A percentile compares a stretch with the other conserved stretches of the same genome.
Evolutionary conservation across 2,888 invertebrate species (phyloP).

Genomic region (Xestia ashworthii): DNA sequence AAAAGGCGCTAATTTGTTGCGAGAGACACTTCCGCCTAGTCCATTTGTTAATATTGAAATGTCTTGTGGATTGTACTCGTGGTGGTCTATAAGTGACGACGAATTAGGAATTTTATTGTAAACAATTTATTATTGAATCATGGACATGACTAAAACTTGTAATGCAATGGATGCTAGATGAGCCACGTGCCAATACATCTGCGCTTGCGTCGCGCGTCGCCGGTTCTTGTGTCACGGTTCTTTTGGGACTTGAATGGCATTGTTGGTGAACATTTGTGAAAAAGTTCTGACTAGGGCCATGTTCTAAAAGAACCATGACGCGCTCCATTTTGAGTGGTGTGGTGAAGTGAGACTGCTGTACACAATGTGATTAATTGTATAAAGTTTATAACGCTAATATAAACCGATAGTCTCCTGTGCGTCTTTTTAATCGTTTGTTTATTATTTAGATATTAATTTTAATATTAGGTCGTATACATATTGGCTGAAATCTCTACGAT

Average conservation of each 20-base stretch:
- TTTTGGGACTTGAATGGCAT: neutral
- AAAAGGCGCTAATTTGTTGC: slow-evolving; percentile 44
- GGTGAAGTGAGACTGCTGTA: slow-evolving; percentile 72
- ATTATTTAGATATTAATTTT: slow-evolving; percentile 62
- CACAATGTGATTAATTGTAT: slow-evolving; percentile 76
- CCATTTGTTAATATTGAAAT: slow-evolving; percentile 43
- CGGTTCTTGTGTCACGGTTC: neutral
- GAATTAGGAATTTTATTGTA: slow-evolving; percentile 23
- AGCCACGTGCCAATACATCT: slow-evolving; percentile 35
- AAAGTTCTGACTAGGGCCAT: neutral
- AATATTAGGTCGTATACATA: slow-evolving; percentile 61
- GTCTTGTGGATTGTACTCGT: slow-evolving; percentile 20
- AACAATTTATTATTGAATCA: slow-evolving; percentile 31
- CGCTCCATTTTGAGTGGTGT: slow-evolving; percentile 21
- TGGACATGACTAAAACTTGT: slow-evolving; percentile 19
- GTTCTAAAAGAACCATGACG: neutral
- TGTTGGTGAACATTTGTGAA: neutral
- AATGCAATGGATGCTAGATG: slow-evolving; percentile 37
- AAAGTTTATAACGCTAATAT: slow-evolving; percentile 71
- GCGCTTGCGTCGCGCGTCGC: slow-evolving; percentile 37
- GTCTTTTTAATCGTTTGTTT: slow-evolving; percentile 64
- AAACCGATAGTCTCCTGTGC: slow-evolving; percentile 67
- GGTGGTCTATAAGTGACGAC: slow-evolving; percentile 21
- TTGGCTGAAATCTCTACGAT: slow-evolving; percentile 50
- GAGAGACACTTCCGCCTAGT: slow-evolving; percentile 48